Base-by-base conservation (phyloP, 2,888 invertebrate species). In the Calameuta idolon region DNA sequence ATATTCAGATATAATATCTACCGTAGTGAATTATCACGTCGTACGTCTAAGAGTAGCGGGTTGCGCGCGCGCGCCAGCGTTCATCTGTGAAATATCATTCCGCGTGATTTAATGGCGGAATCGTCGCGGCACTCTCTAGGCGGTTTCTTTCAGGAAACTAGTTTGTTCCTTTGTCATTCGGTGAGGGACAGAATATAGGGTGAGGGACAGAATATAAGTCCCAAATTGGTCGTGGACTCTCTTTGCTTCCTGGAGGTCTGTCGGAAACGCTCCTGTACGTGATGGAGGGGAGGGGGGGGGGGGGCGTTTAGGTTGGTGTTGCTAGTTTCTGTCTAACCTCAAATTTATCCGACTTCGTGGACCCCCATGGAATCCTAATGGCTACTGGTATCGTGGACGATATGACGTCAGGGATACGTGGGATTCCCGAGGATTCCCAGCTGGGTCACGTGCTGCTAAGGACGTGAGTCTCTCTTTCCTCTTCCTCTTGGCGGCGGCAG, bases 371-470 rank as follows among this genome's bases (percentile, higher is more conserved):
- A 15, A 40, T 40, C 40, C 40, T 40, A 40, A 33, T 69, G 69
- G 69, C 69, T 69, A 33, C 31, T 30, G 69, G 69, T 69, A 69
- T 30, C 33, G 69, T 69, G 77, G 73, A 74, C 77, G 86, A 86
- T 83, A 84, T 89, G 89, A 89, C 89, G 89, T 89, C 88, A 88
- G 85, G 86, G 84, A 89, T 83, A 87, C 84, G 84, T 84, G 86
- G 87, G 88, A 87, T 87, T 87, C 87, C 87, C 87, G 87, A 76
- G 79, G 83, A 87, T 86, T 15, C 40, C 15, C 90, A 90, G 90
- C 90, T 90, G 90, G 88, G 89, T 90, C 90, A 90, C 90, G 90
- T 89, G 88, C 90, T 85, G 84, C 85, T 79, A 86, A 80, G 82
- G 69, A 37, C 34, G 68, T 74, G 77, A 37, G 74, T 74, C 34